These are phyloP conservation scores for Luidia sarsii DNA, from an alignment of 53 echinoderm and acorn worm genomes.

Conservation along the genomic window DNA sequence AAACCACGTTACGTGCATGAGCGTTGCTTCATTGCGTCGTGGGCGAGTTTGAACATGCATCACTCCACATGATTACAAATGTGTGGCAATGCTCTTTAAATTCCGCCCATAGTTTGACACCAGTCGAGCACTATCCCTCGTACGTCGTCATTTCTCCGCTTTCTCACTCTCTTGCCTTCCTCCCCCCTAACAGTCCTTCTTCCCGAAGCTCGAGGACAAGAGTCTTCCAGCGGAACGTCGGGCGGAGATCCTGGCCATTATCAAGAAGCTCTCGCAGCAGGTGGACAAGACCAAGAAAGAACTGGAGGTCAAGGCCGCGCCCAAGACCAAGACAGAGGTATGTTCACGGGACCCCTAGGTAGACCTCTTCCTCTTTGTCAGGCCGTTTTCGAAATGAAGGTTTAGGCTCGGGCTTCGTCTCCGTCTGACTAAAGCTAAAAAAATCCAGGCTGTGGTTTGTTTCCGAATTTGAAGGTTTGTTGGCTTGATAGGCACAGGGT, in stretches of 20 bases:
- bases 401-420: too few relatives aligned
- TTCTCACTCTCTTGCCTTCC: not conserved
- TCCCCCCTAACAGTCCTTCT: constrained; percentile 77
- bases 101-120: not conserved
- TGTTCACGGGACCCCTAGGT: too few relatives aligned
- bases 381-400: too few relatives aligned
- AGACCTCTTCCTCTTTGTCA: too few relatives aligned
- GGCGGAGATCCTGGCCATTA: constrained; percentile 75
- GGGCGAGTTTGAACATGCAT: too few relatives aligned
- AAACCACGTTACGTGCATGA: too few relatives aligned
- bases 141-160: not conserved
- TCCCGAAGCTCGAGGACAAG: constrained; percentile 82
- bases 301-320: constrained; percentile 49
- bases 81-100: not conserved
- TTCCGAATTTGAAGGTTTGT: too few relatives aligned
- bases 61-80: too few relatives aligned
- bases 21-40: too few relatives aligned
- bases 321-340: constrained; percentile 59
- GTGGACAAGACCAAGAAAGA: constrained; percentile 87
- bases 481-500: too few relatives aligned
- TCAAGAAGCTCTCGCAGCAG: constrained; percentile 76
- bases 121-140: not conserved
- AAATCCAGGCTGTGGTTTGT: too few relatives aligned
- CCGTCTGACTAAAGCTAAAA: too few relatives aligned
- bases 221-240: constrained; percentile 66